A percentile compares a stretch with the other conserved stretches of the same genome.
Conservation (phyloP, 2,888 invertebrate genomes). For the Imbricaverruca yamaguchii region DNA sequence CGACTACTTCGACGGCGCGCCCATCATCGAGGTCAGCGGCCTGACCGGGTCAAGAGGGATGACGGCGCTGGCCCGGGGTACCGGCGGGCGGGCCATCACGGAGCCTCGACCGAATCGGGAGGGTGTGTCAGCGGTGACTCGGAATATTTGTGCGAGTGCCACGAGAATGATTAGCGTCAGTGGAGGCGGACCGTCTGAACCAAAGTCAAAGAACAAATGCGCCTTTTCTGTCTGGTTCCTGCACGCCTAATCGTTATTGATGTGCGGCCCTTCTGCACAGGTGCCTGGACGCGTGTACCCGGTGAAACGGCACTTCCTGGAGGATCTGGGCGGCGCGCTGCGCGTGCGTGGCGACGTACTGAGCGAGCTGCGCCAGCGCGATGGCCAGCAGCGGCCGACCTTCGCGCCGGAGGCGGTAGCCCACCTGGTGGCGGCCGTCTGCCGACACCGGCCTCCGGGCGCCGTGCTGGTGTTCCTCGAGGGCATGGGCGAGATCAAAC, state of each 20-base stretch:
- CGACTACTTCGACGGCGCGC: constrained; percentile 46
- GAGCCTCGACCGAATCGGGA: too few relatives aligned
- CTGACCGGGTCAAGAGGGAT: neutral
- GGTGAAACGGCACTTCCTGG: constrained; percentile 48
- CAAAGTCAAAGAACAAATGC: too few relatives aligned
- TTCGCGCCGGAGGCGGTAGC: neutral
- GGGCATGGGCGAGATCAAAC: constrained; percentile 50
- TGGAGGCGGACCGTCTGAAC: too few relatives aligned
- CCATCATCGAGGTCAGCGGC: constrained; percentile 39
- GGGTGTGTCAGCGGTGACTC: too few relatives aligned
- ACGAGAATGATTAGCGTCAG: too few relatives aligned
- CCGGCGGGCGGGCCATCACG: too few relatives aligned
- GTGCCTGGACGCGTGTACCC: constrained; percentile 55
- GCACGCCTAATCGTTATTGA: too few relatives aligned
- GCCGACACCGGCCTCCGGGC: constrained; percentile 52
- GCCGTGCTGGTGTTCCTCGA: constrained; percentile 84
- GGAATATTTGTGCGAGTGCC: too few relatives aligned
- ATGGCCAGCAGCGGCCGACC: neutral
- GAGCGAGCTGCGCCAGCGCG: neutral
- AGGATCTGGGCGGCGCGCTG: constrained; percentile 36
- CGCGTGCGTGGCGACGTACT: neutral
- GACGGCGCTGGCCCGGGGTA: too few relatives aligned
- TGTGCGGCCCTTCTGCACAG: constrained; percentile 37
- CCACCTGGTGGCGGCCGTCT: neutral
- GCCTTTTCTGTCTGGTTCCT: too few relatives aligned